Conservation (phyloP, 2,888 invertebrate genomes). For the Spisula subtruncata region DNA sequence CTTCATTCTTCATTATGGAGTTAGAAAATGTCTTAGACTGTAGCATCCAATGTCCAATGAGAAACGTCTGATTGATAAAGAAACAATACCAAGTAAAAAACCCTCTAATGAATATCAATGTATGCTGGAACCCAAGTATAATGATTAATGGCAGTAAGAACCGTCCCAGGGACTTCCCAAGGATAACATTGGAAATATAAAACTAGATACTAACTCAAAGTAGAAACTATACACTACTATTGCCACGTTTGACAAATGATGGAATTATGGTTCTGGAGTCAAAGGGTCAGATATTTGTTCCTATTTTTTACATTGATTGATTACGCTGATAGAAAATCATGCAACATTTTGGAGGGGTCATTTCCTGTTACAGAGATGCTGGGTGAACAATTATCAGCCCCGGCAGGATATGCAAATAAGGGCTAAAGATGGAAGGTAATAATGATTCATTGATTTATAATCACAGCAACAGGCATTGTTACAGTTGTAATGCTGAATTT, state of each 20-base stretch:
- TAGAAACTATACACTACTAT: slow-evolving; percentile 48
- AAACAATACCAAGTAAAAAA: slow-evolving; percentile 67
- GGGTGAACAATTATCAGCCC: background rate
- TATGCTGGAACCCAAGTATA: slow-evolving; percentile 38
- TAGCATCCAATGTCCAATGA: slow-evolving; percentile 35
- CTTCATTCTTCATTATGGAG: slow-evolving; percentile 51
- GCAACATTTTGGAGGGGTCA: slow-evolving; percentile 29
- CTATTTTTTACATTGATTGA: slow-evolving; percentile 35
- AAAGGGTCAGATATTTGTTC: slow-evolving; percentile 33
- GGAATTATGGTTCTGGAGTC: slow-evolving; percentile 20
- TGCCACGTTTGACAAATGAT: slow-evolving; percentile 44
- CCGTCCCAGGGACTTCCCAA: slow-evolving; percentile 35
- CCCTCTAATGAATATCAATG: slow-evolving; percentile 69
- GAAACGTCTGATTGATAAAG: slow-evolving; percentile 61
- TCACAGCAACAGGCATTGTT: slow-evolving; percentile 19
- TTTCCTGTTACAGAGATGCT: slow-evolving; percentile 31
- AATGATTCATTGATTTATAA: slow-evolving; percentile 16
- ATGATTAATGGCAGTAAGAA: slow-evolving; percentile 55
- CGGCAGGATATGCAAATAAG: slow-evolving; percentile 10
- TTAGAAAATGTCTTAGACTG: slow-evolving; percentile 41
- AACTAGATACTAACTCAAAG: slow-evolving; percentile 16
- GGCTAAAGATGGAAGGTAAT: background rate
- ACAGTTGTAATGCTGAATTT: background rate
- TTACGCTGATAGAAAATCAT: slow-evolving; percentile 27
- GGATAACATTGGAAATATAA: slow-evolving; percentile 45